Evolutionary conservation across 1,140 invertebrate species (phyloP).

Genomic region (Drosophila mauritiana): DNA sequence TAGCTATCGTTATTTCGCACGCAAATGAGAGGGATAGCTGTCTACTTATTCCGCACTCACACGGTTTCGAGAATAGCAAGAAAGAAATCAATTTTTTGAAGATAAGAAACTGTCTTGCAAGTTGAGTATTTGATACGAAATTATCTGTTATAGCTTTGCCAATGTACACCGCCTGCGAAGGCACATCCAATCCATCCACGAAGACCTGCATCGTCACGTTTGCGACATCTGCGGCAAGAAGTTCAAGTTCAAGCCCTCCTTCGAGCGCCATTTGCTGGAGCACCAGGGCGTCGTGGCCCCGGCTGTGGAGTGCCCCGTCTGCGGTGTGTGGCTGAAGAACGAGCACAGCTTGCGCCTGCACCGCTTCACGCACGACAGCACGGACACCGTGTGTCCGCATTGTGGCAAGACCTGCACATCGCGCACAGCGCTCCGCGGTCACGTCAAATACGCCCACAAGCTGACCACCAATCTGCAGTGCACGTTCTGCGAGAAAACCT

Average conservation of each 20-base stretch:
- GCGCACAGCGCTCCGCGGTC: conserved; percentile 65
- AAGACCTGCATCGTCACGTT: conserved; percentile 70
- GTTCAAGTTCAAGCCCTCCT: conserved; percentile 79
- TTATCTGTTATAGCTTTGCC: conserved; percentile 48
- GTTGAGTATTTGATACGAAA: no score
- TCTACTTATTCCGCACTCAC: no score
- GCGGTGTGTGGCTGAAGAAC: conserved; percentile 76
- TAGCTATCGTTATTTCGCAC: no score
- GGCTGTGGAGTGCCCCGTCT: conserved; percentile 67
- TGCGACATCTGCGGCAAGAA: conserved; percentile 81
- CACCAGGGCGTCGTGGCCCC: conserved; percentile 73
- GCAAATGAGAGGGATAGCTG: no score
- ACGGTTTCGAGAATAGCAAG: no score
- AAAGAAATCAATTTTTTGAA: no score
- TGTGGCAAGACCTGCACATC: conserved; percentile 69
- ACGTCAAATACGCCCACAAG: conserved; percentile 75
- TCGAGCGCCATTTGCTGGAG: conserved; percentile 69
- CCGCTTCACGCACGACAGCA: conserved; percentile 67
- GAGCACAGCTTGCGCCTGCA: conserved; percentile 73
- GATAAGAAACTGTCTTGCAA: no score
- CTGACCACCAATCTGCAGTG: conserved; percentile 69
- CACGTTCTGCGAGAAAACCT: conserved; percentile 78
- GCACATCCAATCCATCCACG: conserved; percentile 76
- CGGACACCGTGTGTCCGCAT: conserved; percentile 61
- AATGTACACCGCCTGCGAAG: conserved; percentile 66